Base-by-base conservation (phyloP, 2,888 invertebrate species). In the Crossocerus cetratus region DNA sequence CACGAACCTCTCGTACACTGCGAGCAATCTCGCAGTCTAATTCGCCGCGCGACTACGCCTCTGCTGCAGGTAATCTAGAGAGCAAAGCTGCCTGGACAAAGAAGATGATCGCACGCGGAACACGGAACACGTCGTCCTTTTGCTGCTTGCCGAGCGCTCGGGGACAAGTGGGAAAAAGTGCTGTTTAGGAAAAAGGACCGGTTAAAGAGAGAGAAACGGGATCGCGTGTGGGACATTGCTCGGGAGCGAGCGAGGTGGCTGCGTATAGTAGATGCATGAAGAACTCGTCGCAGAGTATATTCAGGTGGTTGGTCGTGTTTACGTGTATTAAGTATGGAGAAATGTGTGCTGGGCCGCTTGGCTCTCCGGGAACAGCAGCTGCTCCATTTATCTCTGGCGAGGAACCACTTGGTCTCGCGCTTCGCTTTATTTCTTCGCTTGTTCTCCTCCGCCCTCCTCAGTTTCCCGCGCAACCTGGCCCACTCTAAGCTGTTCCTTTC, bases 331-430 rank as follows among this genome's bases (percentile, higher is more conserved):
- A 63, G 57, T 57, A 69, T 69, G 74, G 75, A 81, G 77, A 81
- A 84, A 74, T 66, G 83, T 78, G 84, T 84, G 84, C 81, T 59
- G 53, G 74, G 68, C 70, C 78, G 77, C 74, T 55, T 77, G 76
- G 71, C 77, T 68, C 75, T 49, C 60, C 59, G 63, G 65, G 70
- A 61, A 66, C 62, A 68, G 73, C 84, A 83, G 83, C 84, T 82
- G 84, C 69, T 84, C 78, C 83, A 81, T 83, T 83, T 81, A 81
- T 83, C 83, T 78, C 76, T 70, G 76, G 72, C 55, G 75, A 70
- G 32, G 11, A 32, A 8, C 32, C 32, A 32, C 32, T 32, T 32
- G 32, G 32, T 32, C n/a, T n/a, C 32, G 76, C 72, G 69, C 71
- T 73, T 55, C 68, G 58, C 65, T 65, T 61, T 61, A 45, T 56